Evolutionary conservation across 2,797 vertebrate species (phyloP).

Genomic region (Rallus crepitans): DNA sequence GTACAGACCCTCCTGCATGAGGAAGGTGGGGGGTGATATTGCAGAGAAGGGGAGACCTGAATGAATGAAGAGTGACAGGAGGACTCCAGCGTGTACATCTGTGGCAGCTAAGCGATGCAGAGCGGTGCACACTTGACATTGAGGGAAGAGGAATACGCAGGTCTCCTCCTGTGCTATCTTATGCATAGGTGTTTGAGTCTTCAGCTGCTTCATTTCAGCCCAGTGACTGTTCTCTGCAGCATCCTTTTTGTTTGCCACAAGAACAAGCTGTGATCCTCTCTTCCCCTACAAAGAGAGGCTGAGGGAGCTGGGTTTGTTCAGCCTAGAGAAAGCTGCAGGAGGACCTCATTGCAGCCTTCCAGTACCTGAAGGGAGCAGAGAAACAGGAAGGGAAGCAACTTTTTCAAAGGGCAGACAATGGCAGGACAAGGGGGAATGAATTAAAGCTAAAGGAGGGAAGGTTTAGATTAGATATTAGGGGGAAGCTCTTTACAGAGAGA

Average conservation of each 20-base stretch:
- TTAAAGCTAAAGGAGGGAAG: no score
- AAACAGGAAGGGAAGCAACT: no score
- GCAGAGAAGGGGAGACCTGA: neutral
- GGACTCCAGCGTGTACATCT: neutral
- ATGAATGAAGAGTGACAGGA: fast-evolving
- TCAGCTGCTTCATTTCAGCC: neutral
- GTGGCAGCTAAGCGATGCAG: neutral
- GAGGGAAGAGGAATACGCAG: neutral
- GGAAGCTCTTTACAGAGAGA: no score
- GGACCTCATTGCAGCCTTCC: no score
- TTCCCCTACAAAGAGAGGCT: no score
- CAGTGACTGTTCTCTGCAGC: neutral
- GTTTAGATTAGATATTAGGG: no score
- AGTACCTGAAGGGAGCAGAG: no score
- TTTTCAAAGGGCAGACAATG: no score
- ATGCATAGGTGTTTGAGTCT: neutral
- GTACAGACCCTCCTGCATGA: neutral
- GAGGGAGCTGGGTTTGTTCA: no score
- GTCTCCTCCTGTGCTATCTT: neutral
- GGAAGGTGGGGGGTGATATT: neutral
- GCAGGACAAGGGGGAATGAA: no score
- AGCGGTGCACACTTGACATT: fast-evolving
- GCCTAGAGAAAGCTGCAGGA: no score
- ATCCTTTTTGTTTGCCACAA: neutral
- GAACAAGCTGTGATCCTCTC: neutral